These are phyloP conservation scores for Murina feae DNA, from an alignment of 2,113 vertebrate species.

Conservation along the genomic window DNA sequence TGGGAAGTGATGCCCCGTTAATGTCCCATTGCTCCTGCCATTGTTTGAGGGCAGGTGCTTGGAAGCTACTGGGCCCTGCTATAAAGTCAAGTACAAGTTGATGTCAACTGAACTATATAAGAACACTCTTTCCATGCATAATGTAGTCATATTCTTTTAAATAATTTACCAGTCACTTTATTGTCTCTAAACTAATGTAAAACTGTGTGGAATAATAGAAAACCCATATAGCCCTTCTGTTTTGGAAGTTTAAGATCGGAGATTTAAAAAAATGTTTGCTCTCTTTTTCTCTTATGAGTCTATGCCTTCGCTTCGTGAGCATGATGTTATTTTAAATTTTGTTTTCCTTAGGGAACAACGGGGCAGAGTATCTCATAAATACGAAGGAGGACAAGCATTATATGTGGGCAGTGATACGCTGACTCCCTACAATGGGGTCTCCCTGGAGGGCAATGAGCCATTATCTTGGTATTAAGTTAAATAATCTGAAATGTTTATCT, in stretches of 20 bases:
- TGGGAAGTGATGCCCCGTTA: fast-evolving
- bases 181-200: slow-evolving; percentile 15
- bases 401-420: background rate
- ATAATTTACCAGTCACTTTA: slow-evolving; percentile 35
- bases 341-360: background rate
- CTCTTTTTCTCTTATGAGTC: background rate
- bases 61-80: fast-evolving
- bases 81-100: background rate
- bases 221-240: background rate
- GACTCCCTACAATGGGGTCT: background rate
- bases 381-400: too few relatives aligned
- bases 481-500: background rate
- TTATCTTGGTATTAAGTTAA: background rate
- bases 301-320: background rate
- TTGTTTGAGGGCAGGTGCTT: fast-evolving
- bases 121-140: background rate
- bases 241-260: background rate
- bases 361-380: background rate
- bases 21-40: background rate
- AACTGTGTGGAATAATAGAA: background rate
- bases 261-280: background rate
- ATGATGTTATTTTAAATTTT: background rate
- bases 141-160: background rate
- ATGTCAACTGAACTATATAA: background rate
- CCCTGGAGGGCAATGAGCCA: background rate